Evolutionary conservation across 2,113 vertebrate species (phyloP), one percentile per base, ranked within the genome.

Genomic region (Gymnarchus niloticus): DNA sequence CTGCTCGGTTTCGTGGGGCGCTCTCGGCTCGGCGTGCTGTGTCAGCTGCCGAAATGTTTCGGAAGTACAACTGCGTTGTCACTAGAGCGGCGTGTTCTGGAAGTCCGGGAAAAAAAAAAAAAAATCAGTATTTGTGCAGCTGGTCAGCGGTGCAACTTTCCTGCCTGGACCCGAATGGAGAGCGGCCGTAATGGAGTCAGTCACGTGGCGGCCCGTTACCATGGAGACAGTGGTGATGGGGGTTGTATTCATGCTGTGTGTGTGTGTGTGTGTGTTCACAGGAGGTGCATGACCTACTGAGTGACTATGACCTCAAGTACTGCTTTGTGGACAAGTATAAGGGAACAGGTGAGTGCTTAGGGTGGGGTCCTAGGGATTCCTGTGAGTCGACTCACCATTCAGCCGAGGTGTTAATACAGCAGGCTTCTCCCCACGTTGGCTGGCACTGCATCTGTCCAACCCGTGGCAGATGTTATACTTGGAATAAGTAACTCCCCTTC

Each of bases 311-410:
- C 89, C 89, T 98, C 88, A 98, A 98, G 90, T 98, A 98, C 93
- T 98, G 97, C 92, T 98, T 98, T 89, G 97, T 98, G 91, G 97
- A 98, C 94, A 98, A 97, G 86, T 97, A 98, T 93, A 98, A 98
- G 89, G 97, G 97, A 84, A 98, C 97, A 90, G 97, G 97, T 97
- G 91, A 93, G 95, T 95, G 86, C 54, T 8, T 7, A 1, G 57
- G 28, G 23, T 5, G 14, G 23, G 14, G 61, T 49, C 33, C 80
- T n/a, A 37, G 33, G 33, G 69, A 14, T 21, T 1, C 10, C 69
- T 76, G 28, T 65, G 25, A 19, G 14, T 73, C 41, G n/a, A n/a
- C n/a, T n/a, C n/a, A n/a, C n/a, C n/a, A n/a, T n/a, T n/a, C n/a
- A n/a, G n/a, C n/a, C n/a, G n/a, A n/a, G n/a, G n/a, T n/a, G n/a